Evolutionary conservation across 1,140 invertebrate species (phyloP), one percentile per base, ranked within the genome.

Genomic region (Physella acuta): DNA sequence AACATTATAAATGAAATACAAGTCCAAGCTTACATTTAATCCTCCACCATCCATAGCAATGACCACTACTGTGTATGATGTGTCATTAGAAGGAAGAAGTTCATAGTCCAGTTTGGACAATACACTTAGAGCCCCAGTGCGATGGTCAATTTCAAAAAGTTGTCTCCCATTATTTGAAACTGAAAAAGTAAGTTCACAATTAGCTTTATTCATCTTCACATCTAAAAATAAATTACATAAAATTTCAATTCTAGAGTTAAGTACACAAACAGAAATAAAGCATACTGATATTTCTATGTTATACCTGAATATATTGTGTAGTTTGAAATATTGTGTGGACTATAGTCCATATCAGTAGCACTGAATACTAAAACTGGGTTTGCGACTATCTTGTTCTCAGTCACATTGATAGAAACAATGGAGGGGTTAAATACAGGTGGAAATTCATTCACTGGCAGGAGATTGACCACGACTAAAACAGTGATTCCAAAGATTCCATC

Each of bases 21-120:
- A 44, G 8, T 20, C 20, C 39, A 44, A 44, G 8, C 39, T 44
- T 11, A 61, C 59, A 33, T 61, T 36, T 8, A 61, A 24, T 26
- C 59, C 59, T 3, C 59, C 59, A 2, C 59, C 59, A 61, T 61
- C 59, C 20, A 37, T 36, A 44, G 59, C 59, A 39, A 39, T 34
- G 26, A 61, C 59, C 4, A 37, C 59, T 36, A 61, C 4, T n/a
- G 1, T 36, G 28, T 61, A 61, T 11, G 36, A 36, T 36, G 36
- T 61, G 36, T 61, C 33, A 24, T n/a, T 26, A 44, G 16, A 14
- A 1, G 59, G 59, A 17, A 61, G n/a, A 28, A 11, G 24, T 61
- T 61, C 59, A 28, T 61, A 61, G 59, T 61, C 59, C 11, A 61
- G 36, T 3, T 33, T 3, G 28, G 33, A 37, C 33, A 61, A 11